A percentile compares a stretch with the other conserved stretches of the same genome.
Evolutionary conservation across 2,113 vertebrate species (phyloP).

Genomic region (Pollachius pollachius): DNA sequence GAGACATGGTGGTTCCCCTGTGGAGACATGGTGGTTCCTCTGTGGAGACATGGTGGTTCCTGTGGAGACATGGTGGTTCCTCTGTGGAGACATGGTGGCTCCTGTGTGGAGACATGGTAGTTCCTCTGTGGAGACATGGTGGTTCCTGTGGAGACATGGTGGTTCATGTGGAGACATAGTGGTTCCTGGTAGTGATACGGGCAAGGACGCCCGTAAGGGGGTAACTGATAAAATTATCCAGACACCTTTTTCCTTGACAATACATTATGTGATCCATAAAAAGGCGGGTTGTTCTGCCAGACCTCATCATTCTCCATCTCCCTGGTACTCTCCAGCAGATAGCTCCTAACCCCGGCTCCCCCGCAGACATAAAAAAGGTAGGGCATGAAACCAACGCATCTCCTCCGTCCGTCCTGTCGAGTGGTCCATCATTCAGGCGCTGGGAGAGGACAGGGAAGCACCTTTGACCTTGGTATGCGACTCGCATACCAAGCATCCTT

Average conservation of each 20-base stretch:
- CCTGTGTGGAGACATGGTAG: constrained; percentile 24
- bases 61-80: constrained; percentile 1
- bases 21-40: constrained; percentile 25
- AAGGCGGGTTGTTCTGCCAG: too few species aligned
- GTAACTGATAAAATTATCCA: too few species aligned
- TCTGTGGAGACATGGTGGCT: constrained; percentile 25
- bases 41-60: constrained; percentile 1
- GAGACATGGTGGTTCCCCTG: constrained; percentile 20
- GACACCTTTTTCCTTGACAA: too few species aligned
- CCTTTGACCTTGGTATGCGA: constrained; percentile 61
- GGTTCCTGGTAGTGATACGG: too few species aligned
- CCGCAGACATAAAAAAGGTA: constrained; percentile 40
- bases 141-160: constrained; percentile 7
- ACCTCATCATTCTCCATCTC: too few species aligned
- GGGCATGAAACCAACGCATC: constrained; percentile 4
- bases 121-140: constrained; percentile 12
- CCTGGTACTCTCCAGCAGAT: neutral
- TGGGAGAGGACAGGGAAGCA: constrained; percentile 31
- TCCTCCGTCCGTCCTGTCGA: neutral
- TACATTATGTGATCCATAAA: too few species aligned
- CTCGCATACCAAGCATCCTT: too few species aligned
- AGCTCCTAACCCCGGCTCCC: neutral
- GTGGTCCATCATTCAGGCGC: constrained; percentile 40
- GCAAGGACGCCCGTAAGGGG: too few species aligned
- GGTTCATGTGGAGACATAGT: constrained; percentile 21